These are phyloP conservation scores for Palaemon carinicauda DNA, from an alignment of 1,140 invertebrate species.

Conservation along the genomic window DNA sequence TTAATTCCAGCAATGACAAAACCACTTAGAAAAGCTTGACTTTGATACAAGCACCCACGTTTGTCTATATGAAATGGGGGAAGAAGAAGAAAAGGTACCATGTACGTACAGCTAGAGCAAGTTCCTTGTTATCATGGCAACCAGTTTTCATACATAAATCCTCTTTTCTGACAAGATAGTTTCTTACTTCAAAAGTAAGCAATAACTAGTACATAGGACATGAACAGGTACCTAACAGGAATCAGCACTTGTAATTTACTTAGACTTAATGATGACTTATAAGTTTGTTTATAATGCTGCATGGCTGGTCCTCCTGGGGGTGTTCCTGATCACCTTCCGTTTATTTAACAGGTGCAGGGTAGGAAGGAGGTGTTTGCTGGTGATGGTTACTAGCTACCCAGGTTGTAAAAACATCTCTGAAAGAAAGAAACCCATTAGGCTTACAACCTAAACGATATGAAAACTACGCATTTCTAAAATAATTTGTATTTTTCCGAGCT, in stretches of 20 bases:
- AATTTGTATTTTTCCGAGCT: too few relatives aligned
- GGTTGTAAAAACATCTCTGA: constrained; percentile 86
- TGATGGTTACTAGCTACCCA: constrained; percentile 88
- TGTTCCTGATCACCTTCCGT: background rate
- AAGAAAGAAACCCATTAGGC: constrained; percentile 63
- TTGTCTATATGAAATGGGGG: constrained; percentile 30
- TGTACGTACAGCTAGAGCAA: background rate
- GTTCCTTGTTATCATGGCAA: background rate
- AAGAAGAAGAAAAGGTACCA: constrained; percentile 38
- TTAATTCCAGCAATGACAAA: constrained; percentile 36
- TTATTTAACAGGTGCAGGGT: constrained; percentile 60
- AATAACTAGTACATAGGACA: too few relatives aligned
- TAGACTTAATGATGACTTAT: constrained; percentile 21
- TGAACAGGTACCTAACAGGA: constrained; percentile 26
- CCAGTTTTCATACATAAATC: background rate
- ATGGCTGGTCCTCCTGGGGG: constrained; percentile 32
- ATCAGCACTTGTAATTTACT: constrained; percentile 15
- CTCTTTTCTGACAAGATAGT: background rate
- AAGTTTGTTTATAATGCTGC: constrained; percentile 24
- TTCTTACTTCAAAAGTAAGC: background rate
- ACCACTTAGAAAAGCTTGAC: constrained; percentile 39
- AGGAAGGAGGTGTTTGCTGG: constrained; percentile 61
- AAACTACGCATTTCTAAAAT: too few relatives aligned
- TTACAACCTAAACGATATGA: background rate
- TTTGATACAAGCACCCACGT: constrained; percentile 52